phyloP scores from a whole-genome alignment of 2,888 invertebrate species.

The Phragmatobia fuliginosa region DNA sequence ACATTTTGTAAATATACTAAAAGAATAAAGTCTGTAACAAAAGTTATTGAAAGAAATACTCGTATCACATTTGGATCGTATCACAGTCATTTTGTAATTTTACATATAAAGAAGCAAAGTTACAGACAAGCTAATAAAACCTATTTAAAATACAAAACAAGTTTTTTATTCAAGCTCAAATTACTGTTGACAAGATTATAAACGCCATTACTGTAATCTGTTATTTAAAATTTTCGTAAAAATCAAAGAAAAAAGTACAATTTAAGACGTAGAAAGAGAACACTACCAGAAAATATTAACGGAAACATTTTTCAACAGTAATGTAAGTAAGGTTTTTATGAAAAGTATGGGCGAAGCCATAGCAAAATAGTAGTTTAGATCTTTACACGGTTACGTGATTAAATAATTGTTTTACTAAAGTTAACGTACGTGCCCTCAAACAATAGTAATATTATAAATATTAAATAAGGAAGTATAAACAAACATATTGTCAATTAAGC shows the following conservation, averaged over 20 bases:
- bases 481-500: no score
- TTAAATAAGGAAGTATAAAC: no score
- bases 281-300: constrained; percentile 21
- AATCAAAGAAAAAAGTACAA: background rate
- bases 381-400: no score
- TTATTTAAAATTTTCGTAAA: background rate
- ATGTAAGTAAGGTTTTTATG: constrained; percentile 28
- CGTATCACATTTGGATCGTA: constrained; percentile 43
- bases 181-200: background rate
- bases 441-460: no score
- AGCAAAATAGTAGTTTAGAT: no score
- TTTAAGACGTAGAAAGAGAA: constrained; percentile 1
- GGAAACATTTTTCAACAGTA: constrained; percentile 17
- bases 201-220: background rate
- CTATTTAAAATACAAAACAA: no score
- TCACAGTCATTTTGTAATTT: constrained; percentile 17
- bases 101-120: no score
- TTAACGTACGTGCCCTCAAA: no score
- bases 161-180: no score
- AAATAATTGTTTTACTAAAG: no score
- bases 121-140: no score
- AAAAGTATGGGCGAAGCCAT: no score
- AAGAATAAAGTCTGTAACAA: constrained; percentile 28
- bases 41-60: constrained; percentile 48
- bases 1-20: constrained; percentile 1